Percentiles rank a stretch among this genome's conserved stretches.
Evolutionary conservation across 1,140 invertebrate genomes (phyloP).

Genomic region (Drosophila aff.): DNA sequence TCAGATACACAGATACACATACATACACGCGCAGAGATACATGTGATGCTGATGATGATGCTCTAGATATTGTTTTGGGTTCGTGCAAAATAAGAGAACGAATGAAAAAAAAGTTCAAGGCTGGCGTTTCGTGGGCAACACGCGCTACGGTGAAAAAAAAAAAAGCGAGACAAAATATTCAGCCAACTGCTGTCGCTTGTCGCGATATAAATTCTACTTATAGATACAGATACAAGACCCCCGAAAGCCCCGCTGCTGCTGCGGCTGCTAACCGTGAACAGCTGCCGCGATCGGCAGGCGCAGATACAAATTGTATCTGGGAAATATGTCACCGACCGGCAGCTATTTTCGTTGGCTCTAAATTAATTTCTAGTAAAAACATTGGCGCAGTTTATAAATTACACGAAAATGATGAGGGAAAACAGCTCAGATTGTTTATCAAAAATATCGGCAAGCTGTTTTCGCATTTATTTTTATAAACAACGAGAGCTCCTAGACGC

Average conservation of each 20-base stretch:
- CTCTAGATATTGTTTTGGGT: slow-evolving; percentile 42
- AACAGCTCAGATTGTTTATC: slow-evolving; percentile 25
- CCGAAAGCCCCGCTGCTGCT: not conserved
- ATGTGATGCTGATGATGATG: slow-evolving; percentile 54
- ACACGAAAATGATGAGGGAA: slow-evolving; percentile 33
- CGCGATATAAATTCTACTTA: slow-evolving; percentile 61
- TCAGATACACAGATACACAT: slow-evolving; percentile 7
- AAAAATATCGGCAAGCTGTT: slow-evolving; percentile 10
- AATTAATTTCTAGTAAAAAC: slow-evolving; percentile 60
- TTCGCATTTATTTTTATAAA: slow-evolving; percentile 33
- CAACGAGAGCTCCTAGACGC: slow-evolving; percentile 1
- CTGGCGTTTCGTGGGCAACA: slow-evolving; percentile 68
- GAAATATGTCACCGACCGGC: slow-evolving; percentile 62
- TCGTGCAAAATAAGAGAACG: slow-evolving; percentile 48
- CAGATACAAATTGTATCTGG: slow-evolving; percentile 48
- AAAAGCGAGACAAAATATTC: slow-evolving; percentile 23
- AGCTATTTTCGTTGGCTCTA: slow-evolving; percentile 42
- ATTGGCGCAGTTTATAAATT: slow-evolving; percentile 67
- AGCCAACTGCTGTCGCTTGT: slow-evolving; percentile 54
- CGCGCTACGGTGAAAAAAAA: slow-evolving; percentile 36
- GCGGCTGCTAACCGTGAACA: slow-evolving; percentile 1
- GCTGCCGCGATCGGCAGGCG: slow-evolving; percentile 32
- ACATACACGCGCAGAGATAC: slow-evolving; percentile 21
- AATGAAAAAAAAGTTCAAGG: slow-evolving; percentile 74
- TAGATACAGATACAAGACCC: slow-evolving; percentile 48